Percentiles rank a stretch among this genome's conserved stretches.
Evolutionary conservation across 2,797 vertebrate genomes (phyloP).

Genomic region (Perdix hodgsoniae): DNA sequence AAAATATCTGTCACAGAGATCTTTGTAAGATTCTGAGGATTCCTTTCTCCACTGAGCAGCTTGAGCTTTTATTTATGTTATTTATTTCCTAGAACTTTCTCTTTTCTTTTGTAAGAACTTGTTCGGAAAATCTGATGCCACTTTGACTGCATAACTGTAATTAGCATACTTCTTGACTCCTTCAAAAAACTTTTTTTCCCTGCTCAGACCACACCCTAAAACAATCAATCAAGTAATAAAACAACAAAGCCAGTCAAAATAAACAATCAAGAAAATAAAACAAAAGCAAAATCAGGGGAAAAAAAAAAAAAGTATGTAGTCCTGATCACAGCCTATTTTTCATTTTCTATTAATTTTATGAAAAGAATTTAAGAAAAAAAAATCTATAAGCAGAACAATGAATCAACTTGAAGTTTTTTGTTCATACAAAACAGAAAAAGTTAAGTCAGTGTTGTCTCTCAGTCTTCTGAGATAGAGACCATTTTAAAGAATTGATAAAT

Average conservation of each 20-base stretch:
- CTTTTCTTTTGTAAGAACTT: not conserved
- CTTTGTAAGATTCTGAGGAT: not conserved
- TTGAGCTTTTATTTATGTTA: not conserved
- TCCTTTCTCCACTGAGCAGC: not conserved
- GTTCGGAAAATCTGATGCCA: not conserved
- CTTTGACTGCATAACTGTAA: not conserved
- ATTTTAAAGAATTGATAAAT: too few relatives aligned
- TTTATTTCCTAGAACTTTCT: not conserved
- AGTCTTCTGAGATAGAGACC: not conserved
- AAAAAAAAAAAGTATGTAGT: rapidly evolving
- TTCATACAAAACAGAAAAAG: not conserved
- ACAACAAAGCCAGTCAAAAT: too few relatives aligned
- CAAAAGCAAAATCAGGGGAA: too few relatives aligned
- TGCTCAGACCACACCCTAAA: not conserved
- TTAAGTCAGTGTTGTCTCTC: not conserved
- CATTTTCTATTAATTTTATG: not conserved
- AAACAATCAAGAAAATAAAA: too few relatives aligned
- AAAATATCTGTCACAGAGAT: not conserved
- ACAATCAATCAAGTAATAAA: not conserved
- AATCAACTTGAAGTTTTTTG: too few relatives aligned
- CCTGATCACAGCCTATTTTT: not conserved
- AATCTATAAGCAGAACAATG: not conserved
- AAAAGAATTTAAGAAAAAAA: not conserved
- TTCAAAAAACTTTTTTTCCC: not conserved
- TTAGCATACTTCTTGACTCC: not conserved